These are phyloP conservation scores for Drosophila stalkeri DNA, from an alignment of 2,888 invertebrate species.

Conservation along the genomic window DNA sequence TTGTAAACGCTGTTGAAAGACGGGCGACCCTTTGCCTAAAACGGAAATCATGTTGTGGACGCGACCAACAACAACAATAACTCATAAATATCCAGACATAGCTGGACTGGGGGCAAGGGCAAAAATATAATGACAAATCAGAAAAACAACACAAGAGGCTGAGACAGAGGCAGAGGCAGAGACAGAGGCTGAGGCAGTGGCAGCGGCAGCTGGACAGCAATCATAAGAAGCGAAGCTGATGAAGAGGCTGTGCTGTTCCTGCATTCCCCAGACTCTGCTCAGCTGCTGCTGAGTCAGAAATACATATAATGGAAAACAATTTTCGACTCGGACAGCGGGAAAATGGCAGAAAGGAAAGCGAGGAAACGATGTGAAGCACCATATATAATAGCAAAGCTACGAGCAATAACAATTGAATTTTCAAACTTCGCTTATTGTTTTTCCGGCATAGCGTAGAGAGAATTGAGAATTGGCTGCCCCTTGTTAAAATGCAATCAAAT, in stretches of 20 bases:
- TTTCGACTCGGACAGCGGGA: slow-evolving; percentile 38
- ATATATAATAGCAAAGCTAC: slow-evolving; percentile 56
- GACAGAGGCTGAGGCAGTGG: too few species aligned
- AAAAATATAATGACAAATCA: slow-evolving; percentile 76
- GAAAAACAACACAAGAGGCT: slow-evolving; percentile 59
- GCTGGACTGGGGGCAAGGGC: slow-evolving; percentile 15
- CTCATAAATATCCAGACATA: slow-evolving; percentile 62
- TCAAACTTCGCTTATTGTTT: slow-evolving; percentile 77
- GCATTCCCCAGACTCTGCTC: not conserved
- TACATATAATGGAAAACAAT: slow-evolving; percentile 73
- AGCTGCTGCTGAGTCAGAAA: slow-evolving; percentile 65
- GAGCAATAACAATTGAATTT: slow-evolving; percentile 77
- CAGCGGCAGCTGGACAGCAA: slow-evolving; percentile 69
- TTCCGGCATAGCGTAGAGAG: slow-evolving; percentile 50
- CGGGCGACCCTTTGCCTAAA: slow-evolving; percentile 64
- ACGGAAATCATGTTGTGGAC: slow-evolving; percentile 75
- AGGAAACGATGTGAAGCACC: slow-evolving; percentile 8
- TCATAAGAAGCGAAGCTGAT: slow-evolving; percentile 56
- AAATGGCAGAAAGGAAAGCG: slow-evolving; percentile 33
- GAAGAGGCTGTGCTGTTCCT: slow-evolving; percentile 59
- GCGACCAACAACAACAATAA: slow-evolving; percentile 54
- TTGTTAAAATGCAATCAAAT: slow-evolving; percentile 80
- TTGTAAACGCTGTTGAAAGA: slow-evolving; percentile 32
- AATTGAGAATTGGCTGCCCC: slow-evolving; percentile 68
- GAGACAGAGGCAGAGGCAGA: slow-evolving; percentile 41